These are phyloP conservation scores for Tetrapedia diversipes DNA, from an alignment of 2,888 invertebrate genomes.

Conservation along the genomic window DNA sequence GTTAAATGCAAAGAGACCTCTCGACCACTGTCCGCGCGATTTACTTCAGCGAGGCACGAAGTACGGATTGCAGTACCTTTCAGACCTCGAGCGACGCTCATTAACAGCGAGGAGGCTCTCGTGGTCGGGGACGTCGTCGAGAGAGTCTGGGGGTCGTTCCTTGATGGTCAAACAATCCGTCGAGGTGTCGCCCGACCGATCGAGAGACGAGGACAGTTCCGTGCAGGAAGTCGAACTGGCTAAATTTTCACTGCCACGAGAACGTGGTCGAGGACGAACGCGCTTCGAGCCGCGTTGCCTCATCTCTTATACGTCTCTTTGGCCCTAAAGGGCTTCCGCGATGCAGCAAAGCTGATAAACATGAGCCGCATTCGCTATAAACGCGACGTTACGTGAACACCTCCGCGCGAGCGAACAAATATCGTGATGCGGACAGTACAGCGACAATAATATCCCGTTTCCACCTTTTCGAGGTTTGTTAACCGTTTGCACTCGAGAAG, in stretches of 20 bases:
- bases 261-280: constrained; percentile 74
- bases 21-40: too few species aligned
- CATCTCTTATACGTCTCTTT: constrained; percentile 72
- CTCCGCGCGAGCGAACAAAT: not conserved
- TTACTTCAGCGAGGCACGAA: too few species aligned
- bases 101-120: constrained; percentile 44
- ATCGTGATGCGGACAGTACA: too few species aligned
- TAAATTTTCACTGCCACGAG: constrained; percentile 71
- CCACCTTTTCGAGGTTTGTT: too few species aligned
- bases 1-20: too few species aligned
- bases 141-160: constrained; percentile 58
- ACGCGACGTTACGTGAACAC: constrained; percentile 22
- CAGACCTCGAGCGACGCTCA: constrained; percentile 76
- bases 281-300: constrained; percentile 74
- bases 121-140: constrained; percentile 37
- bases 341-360: constrained; percentile 37
- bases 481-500: too few species aligned
- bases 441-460: too few species aligned
- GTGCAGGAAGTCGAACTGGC: constrained; percentile 70
- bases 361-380: constrained; percentile 30
- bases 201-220: constrained; percentile 69
- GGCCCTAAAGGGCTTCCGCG: constrained; percentile 66
- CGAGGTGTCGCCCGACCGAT: constrained; percentile 70
- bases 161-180: constrained; percentile 66
- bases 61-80: too few species aligned